Conservation (phyloP, 2,113 vertebrate species). For the Dipodomys spectabilis region DNA sequence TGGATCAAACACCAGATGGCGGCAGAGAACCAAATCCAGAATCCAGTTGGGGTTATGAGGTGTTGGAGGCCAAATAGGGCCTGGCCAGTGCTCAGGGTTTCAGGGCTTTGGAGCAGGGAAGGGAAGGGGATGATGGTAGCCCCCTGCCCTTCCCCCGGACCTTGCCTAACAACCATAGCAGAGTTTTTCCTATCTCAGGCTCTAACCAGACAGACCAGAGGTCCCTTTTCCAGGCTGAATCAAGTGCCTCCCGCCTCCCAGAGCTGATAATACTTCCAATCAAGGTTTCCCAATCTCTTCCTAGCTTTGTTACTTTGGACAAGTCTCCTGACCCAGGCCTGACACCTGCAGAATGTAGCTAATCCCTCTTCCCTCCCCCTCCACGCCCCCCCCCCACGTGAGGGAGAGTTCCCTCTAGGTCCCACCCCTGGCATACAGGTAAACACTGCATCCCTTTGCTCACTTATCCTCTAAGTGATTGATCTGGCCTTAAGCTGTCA, state of each 20-base stretch:
- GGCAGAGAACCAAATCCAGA: not conserved
- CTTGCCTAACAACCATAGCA: too few species aligned
- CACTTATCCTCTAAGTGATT: not conserved
- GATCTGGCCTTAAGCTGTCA: not conserved
- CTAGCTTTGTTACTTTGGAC: not conserved
- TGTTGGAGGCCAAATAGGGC: rapidly evolving
- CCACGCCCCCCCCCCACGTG: too few species aligned
- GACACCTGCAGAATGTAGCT: not conserved
- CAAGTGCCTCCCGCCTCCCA: too few species aligned
- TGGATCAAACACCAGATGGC: constrained; percentile 31
- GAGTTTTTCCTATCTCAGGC: not conserved
- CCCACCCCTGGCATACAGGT: not conserved
- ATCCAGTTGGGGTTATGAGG: not conserved
- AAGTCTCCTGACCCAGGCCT: not conserved
- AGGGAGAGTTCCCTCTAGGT: too few species aligned
- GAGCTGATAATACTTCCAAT: too few species aligned
- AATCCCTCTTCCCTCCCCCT: too few species aligned
- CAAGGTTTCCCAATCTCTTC: not conserved
- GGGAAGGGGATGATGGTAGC: too few species aligned
- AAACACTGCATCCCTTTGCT: not conserved
- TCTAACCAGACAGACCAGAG: not conserved
- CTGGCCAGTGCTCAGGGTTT: not conserved
- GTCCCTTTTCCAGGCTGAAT: too few species aligned
- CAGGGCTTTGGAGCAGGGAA: not conserved
- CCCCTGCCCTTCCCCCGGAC: too few species aligned